Conservation (phyloP, 1,140 invertebrate genomes). For the Hydropsyche tenuis region DNA sequence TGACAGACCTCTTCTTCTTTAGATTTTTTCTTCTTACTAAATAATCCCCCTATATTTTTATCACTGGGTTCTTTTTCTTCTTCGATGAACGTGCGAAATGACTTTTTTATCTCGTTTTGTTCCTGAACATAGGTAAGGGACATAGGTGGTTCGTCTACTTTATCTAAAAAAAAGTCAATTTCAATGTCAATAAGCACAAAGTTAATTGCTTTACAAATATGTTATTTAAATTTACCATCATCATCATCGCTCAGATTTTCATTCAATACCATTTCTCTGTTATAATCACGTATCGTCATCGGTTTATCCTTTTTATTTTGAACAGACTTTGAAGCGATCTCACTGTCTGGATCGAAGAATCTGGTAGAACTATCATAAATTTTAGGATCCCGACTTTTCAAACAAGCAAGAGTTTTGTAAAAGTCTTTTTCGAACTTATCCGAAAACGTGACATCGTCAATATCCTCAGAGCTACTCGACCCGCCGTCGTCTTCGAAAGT, state of each 20-base stretch:
- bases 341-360: constrained; percentile 71
- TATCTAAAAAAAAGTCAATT: constrained; percentile 25
- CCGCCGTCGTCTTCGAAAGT: constrained; percentile 56
- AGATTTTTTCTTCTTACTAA: constrained; percentile 68
- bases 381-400: constrained; percentile 88
- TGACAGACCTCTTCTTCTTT: constrained; percentile 64
- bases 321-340: constrained; percentile 42
- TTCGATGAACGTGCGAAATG: constrained; percentile 64
- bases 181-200: background rate
- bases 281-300: constrained; percentile 80
- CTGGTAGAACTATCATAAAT: constrained; percentile 81
- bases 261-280: constrained; percentile 77
- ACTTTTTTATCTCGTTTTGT: constrained; percentile 72
- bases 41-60: constrained; percentile 63
- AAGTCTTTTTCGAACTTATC: constrained; percentile 83
- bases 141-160: constrained; percentile 44
- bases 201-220: background rate
- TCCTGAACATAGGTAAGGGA: constrained; percentile 72
- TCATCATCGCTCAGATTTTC: constrained; percentile 67
- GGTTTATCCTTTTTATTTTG: constrained; percentile 65
- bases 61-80: constrained; percentile 63
- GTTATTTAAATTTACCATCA: constrained; percentile 40
- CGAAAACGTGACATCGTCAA: constrained; percentile 67
- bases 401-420: constrained; percentile 79
- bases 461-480: constrained; percentile 61